Base-by-base conservation (phyloP, 1,140 invertebrate genomes). In the Cylas formicarius region DNA sequence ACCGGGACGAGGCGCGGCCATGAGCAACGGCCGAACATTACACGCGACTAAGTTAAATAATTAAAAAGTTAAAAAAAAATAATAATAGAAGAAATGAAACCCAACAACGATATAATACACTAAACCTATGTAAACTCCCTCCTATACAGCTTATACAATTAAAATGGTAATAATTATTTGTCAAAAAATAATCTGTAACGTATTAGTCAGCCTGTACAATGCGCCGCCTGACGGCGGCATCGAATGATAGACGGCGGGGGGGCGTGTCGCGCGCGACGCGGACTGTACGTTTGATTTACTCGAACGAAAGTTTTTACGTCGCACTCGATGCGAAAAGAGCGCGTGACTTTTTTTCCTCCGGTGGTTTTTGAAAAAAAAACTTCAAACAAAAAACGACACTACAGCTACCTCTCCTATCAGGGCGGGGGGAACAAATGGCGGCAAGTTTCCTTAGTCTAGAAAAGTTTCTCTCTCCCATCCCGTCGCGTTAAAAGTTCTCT, bases 101-200 rank as follows among this genome's bases (percentile, higher is more conserved):
- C 55, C 57, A 62, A 59, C 56, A 64, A 62, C 53, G 57, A 52
- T 50, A 29, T 13, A 42, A 56, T 62, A 60, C 58, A 58, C 52
- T 63, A 63, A 38, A 56, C 48, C 58, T 61, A 63, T 50, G n/a
- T 26, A 34, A 40, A 47, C 51, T 52, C 58, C 57, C 62, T 49
- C 51, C 53, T 60, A 60, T 64, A 62, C 59, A 64, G 53, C 60
- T 61, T 64, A 64, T 53, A 62, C 47, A 59, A 32, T 51, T 51
- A 49, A 56, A 59, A 62, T 62, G 56, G 56, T 61, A 58, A 52
- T 62, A 57, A 58, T 63, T 55, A 60, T 64, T 61, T 61, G 57
- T 61, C 59, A 64, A 64, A 64, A 64, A 64, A 58, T 57, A 62
- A 49, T 38, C 49, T 57, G 52, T 48, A 56, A 58, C 52, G 35